phyloP scores from a whole-genome alignment of 2,113 vertebrate genomes.

The Ophiodon elongatus region DNA sequence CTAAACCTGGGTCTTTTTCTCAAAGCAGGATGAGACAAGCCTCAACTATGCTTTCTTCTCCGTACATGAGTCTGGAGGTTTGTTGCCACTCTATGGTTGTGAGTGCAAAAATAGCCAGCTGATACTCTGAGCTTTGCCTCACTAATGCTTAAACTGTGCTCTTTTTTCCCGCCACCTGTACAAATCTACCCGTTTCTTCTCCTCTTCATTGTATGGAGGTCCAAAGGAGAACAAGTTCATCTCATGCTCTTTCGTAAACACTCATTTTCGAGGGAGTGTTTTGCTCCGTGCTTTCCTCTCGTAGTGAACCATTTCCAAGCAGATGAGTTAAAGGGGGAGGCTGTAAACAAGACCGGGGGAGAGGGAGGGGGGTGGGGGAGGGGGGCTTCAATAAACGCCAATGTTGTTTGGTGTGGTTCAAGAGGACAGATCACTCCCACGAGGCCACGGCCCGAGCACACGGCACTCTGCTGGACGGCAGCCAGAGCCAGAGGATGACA shows the following conservation, averaged over 20 bases:
- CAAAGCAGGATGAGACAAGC: conserved; percentile 7
- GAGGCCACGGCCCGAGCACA: conserved; percentile 15
- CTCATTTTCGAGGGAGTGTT: background rate
- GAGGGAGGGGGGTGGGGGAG: no score
- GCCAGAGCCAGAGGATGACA: conserved; percentile 40
- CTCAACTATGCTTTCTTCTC: conserved; percentile 13
- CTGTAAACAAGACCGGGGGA: conserved; percentile 25
- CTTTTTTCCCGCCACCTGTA: background rate
- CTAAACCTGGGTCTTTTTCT: conserved; percentile 15
- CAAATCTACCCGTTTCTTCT: background rate
- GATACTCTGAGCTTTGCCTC: background rate
- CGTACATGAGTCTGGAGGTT: background rate
- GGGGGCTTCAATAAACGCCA: conserved; percentile 38
- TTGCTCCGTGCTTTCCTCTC: conserved; percentile 11
- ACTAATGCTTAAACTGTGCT: background rate
- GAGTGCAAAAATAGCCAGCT: background rate
- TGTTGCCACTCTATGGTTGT: background rate
- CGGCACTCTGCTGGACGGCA: background rate
- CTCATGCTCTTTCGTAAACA: background rate
- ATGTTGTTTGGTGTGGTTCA: conserved; percentile 46
- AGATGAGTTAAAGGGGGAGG: conserved; percentile 40
- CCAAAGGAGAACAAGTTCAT: background rate
- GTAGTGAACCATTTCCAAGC: conserved; percentile 21
- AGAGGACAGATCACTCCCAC: conserved; percentile 48
- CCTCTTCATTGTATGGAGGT: background rate